Evolutionary conservation across 2,797 vertebrate species (phyloP), one percentile per base, ranked within the genome.

Genomic region (Garrulus glandarius): DNA sequence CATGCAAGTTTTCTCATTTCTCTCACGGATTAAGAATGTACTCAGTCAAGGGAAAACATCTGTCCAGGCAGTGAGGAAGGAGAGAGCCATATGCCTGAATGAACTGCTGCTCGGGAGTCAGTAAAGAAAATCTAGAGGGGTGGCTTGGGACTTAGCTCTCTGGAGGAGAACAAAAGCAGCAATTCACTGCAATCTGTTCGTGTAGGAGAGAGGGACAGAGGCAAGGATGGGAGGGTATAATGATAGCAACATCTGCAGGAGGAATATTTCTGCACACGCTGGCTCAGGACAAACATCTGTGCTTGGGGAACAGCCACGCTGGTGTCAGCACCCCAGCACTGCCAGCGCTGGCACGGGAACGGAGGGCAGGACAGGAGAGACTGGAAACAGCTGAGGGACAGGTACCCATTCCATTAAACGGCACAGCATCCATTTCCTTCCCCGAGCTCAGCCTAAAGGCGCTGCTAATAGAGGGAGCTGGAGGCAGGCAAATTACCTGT

Each of bases 401-500:
- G 89, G 23, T 5, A 83, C 80, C 63, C 70, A 83, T 77, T 67
- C 68, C 79, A 69, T 75, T 82, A 80, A 84, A 72, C 6, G 36
- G 84, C 87, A 87, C 63, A 84, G 77, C 83, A 93, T 75, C 89
- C 72, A 80, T 95, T 88, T 87, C 87, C 93, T 83, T 39, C 80
- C 56, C 11, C 13, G 57, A 5, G 9, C 90, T 60, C 75, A 7
- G 49, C 52, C 53, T 52, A 60, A 74, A 74, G 86, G 82, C 59
- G 23, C 69, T 39, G 86, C 69, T 94, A 95, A 88, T 59, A 57
- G 64, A 88, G 74, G 74, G 81, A 92, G 87, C 88, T 70, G 84
- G 11, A 89, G 87, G 93, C 87, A 96, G 72, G 93, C 89, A 95
- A 93, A 96, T 96, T 77, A 79, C 83, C 96, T 96, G 96, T 93